These are phyloP conservation scores for Alosa alosa DNA, from an alignment of 2,113 vertebrate genomes.

Conservation along the genomic window DNA sequence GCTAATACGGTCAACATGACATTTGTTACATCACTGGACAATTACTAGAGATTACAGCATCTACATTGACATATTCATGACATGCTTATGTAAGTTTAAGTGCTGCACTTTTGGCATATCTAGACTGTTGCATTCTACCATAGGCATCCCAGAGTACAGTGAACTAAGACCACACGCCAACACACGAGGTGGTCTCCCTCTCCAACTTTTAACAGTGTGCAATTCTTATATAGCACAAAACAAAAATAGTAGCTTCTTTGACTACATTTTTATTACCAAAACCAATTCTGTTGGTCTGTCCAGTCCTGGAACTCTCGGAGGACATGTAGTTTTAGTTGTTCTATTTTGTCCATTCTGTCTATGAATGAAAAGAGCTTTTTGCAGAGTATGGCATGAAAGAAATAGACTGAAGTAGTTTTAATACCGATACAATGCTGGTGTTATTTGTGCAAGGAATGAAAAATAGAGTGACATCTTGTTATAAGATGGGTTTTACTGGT, in stretches of 20 bases:
- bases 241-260: background rate
- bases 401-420: no score
- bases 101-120: background rate
- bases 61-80: background rate
- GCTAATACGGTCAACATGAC: background rate
- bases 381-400: no score
- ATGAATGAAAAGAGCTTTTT: no score
- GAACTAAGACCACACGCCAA: background rate
- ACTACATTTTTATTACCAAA: background rate
- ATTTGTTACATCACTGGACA: background rate
- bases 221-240: background rate
- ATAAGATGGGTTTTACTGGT: background rate
- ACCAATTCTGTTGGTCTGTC: no score
- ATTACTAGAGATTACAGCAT: background rate
- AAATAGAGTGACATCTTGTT: background rate
- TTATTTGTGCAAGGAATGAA: background rate
- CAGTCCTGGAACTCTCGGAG: no score
- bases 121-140: no score
- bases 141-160: no score
- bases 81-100: background rate
- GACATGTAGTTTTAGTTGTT: no score
- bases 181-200: background rate
- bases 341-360: no score
- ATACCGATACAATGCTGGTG: background rate
- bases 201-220: background rate